These are phyloP conservation scores for Callimorpha dominula DNA, from an alignment of 2,888 invertebrate genomes.

Conservation along the genomic window DNA sequence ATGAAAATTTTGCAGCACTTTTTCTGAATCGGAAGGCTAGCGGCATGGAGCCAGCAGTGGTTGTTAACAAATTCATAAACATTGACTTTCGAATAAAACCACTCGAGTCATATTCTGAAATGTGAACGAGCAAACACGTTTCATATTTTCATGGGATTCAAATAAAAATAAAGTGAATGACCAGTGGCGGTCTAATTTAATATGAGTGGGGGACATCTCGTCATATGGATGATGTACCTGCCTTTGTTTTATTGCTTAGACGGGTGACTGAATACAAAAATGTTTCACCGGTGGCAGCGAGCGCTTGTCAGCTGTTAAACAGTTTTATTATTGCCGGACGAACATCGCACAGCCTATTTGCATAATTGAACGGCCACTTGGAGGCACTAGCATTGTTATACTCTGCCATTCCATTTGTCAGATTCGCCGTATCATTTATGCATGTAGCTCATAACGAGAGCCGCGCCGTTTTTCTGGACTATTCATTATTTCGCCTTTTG, in stretches of 20 bases:
- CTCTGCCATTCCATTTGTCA: constrained; percentile 86
- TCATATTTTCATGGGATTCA: constrained; percentile 85
- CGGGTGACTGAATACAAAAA: constrained; percentile 77
- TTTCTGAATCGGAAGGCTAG: constrained; percentile 74
- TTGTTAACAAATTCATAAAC: constrained; percentile 85
- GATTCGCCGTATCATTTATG: constrained; percentile 86
- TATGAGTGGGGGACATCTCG: constrained; percentile 79
- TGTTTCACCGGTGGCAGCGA: constrained; percentile 65
- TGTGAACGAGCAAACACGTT: constrained; percentile 77
- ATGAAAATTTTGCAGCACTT: constrained; percentile 64
- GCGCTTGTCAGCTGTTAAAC: constrained; percentile 85
- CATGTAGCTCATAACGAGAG: constrained; percentile 83
- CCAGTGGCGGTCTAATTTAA: constrained; percentile 83
- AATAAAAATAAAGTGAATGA: constrained; percentile 85
- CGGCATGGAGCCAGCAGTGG: constrained; percentile 66
- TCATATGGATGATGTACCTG: constrained; percentile 78
- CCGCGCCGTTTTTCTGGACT: constrained; percentile 81
- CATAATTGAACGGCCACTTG: constrained; percentile 87
- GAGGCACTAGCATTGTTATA: constrained; percentile 86
- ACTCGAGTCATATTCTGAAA: constrained; percentile 69
- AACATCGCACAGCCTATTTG: constrained; percentile 83
- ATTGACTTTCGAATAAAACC: constrained; percentile 81
- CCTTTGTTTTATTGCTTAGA: constrained; percentile 81
- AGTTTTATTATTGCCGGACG: constrained; percentile 85
- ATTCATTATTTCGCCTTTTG: constrained; percentile 84